Percentiles rank a stretch among this genome's conserved stretches.
phyloP scores from a whole-genome alignment of 2,888 invertebrate genomes.

The Drosophila neotestacea region DNA sequence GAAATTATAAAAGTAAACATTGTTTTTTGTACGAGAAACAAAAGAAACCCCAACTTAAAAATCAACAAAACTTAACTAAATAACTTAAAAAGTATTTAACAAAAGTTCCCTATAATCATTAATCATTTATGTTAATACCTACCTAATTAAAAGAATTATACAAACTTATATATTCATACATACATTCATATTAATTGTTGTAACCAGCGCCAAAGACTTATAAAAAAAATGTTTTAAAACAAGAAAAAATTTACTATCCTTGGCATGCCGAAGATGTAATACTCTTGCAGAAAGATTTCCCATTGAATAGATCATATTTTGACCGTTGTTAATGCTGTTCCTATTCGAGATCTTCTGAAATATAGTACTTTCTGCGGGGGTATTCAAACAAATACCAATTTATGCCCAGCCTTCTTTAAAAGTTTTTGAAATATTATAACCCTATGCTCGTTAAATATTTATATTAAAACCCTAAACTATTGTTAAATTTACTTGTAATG shows the following conservation, averaged over 20 bases:
- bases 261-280: constrained; percentile 10
- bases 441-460: constrained; percentile 52
- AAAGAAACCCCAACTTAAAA: constrained; percentile 28
- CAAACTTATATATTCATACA: constrained; percentile 18
- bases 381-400: constrained; percentile 34
- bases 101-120: constrained; percentile 38
- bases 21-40: constrained; percentile 57
- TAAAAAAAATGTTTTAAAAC: constrained; percentile 36
- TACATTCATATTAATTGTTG: constrained; percentile 46
- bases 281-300: neutral
- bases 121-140: constrained; percentile 41
- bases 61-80: constrained; percentile 41
- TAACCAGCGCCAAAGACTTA: constrained; percentile 77
- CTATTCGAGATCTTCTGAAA: no score
- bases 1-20: constrained; percentile 64
- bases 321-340: no score
- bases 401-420: constrained; percentile 64
- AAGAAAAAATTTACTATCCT: neutral
- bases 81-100: constrained; percentile 66
- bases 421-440: constrained; percentile 34
- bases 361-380: neutral
- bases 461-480: constrained; percentile 47
- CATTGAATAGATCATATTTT: neutral
- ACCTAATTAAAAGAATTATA: constrained; percentile 27
- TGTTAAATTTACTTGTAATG: constrained; percentile 46